A percentile compares a stretch with the other conserved stretches of the same genome.
Evolutionary conservation across 2,888 invertebrate species (phyloP).

Genomic region (Clitarchus hookeri): DNA sequence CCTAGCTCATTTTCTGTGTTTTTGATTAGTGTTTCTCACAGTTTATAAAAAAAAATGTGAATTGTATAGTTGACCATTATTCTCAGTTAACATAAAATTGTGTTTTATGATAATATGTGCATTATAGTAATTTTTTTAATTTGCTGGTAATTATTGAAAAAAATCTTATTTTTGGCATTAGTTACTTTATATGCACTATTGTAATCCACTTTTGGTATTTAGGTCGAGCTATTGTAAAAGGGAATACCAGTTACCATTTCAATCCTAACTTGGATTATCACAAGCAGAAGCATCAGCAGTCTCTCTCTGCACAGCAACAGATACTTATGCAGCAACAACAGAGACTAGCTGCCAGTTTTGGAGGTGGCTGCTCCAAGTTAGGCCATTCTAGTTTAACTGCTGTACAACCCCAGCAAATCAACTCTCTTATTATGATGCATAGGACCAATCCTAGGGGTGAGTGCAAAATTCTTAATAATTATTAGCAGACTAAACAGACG

Average conservation of each 20-base stretch:
- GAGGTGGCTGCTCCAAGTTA: not conserved
- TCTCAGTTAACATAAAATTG: too few relatives aligned
- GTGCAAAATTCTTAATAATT: not conserved
- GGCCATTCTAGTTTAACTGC: not conserved
- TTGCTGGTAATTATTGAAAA: too few relatives aligned
- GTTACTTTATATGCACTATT: not conserved
- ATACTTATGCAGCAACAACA: conserved; percentile 53
- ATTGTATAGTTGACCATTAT: too few relatives aligned
- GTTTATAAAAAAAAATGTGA: too few relatives aligned
- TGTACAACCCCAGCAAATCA: conserved; percentile 26
- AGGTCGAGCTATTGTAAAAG: conserved; percentile 65
- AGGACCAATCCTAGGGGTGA: conserved; percentile 30
- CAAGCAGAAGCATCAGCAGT: conserved; percentile 46
- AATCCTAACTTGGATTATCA: conserved; percentile 35
- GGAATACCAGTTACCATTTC: conserved; percentile 53
- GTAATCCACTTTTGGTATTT: conserved; percentile 39
- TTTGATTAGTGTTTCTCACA: too few relatives aligned
- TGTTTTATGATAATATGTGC: too few relatives aligned
- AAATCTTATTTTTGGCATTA: too few relatives aligned
- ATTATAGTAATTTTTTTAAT: too few relatives aligned
- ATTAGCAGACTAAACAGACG: not conserved
- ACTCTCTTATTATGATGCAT: conserved; percentile 35
- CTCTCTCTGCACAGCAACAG: conserved; percentile 41
- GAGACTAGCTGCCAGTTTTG: not conserved
- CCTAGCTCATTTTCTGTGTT: too few relatives aligned